Evolutionary conservation across 2,797 vertebrate genomes (phyloP), one percentile per base, ranked within the genome.

Genomic region (Catamblyrhynchus diadema): DNA sequence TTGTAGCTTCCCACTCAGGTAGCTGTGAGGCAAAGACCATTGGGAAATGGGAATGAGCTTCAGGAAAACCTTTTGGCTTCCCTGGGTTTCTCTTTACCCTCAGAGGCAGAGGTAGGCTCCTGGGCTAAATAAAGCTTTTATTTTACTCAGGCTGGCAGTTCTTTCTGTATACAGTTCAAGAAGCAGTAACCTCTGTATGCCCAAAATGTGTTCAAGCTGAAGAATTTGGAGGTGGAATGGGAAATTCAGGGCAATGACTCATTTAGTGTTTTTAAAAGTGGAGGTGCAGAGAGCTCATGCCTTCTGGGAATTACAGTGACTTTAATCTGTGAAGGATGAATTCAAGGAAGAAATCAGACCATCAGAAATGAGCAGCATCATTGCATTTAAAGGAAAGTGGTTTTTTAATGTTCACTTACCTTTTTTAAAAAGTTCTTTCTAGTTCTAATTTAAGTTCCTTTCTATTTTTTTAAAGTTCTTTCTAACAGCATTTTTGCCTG

Each of bases 231-330:
- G 59, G 15, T 56, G n/a, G 37, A 90, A 88, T 65, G 65, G 77
- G 91, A 91, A 93, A 96, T 78, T 25, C 10, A 10, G 56, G 70
- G 60, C 91, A 94, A 87, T 86, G 15, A 88, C 56, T 81, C 60
- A 77, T 64, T 67, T 53, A 72, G 10, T 64, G 37, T 39, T 84
- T 81, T 86, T 90, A 60, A 79, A 91, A 79, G 37, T 51, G 65
- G 27, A 90, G 62, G n/a, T 86, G 51, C 62, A 69, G 48, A 39
- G 44, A 93, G 27, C 44, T 80, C 62, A 89, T 80, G 71, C 67
- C 78, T 89, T 94, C n/a, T 82, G 81, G 47, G 73, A 90, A 39
- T 73, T 90, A 47, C 30, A 44, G 24, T 57, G 48, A 45, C 45
- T 82, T 70, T 60, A 56, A 57, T 70, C 79, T 67, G 30, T 82